Base-by-base conservation (phyloP, 1,140 invertebrate genomes). In the Calosoma granatense region DNA sequence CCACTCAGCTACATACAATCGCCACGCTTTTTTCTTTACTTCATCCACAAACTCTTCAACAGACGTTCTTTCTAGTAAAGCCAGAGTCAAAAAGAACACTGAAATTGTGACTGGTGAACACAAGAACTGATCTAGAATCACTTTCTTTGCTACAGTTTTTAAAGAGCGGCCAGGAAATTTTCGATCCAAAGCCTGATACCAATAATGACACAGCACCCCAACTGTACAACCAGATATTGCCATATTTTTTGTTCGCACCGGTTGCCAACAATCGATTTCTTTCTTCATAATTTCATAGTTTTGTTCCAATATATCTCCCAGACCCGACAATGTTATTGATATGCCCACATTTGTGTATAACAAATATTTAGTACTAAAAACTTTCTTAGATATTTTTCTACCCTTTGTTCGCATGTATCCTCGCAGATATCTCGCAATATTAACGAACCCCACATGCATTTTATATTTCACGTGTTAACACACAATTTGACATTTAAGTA, bases 301-400 rank as follows among this genome's bases (percentile, higher is more conserved):
- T 72, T 96, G 93, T 72, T 94, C 87, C 20, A 94, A 66, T 17
- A 86, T 58, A 73, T 95, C 93, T 51, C 92, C 92, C 17, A 82
- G 59, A 12, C 81, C 84, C 54, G 90, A 92, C 21, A 94, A 76
- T 1, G 73, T 74, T 57, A 87, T 68, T 2, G 90, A 93, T 69
- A 95, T 86, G 2, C 80, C 78, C n/a, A 91, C 79, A 76, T 95
- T 95, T 51, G 92, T 94, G 56, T 86, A 77, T 9, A 95, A 74
- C 51, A 95, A 75, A 75, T 89, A 86, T 71, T 84, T 88, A 22
- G 77, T 73, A 64, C 83, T 87, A 66, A 88, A 87, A 21, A 78
- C 78, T 3, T 21, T 66, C 1, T 65, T 62, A 4, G 9, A 11
- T 11, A 47, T 47, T 47, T 47, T 47, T 47, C 15, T 9, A 12